Base-by-base conservation (phyloP, 2,888 invertebrate species). In the Myopa testacea region DNA sequence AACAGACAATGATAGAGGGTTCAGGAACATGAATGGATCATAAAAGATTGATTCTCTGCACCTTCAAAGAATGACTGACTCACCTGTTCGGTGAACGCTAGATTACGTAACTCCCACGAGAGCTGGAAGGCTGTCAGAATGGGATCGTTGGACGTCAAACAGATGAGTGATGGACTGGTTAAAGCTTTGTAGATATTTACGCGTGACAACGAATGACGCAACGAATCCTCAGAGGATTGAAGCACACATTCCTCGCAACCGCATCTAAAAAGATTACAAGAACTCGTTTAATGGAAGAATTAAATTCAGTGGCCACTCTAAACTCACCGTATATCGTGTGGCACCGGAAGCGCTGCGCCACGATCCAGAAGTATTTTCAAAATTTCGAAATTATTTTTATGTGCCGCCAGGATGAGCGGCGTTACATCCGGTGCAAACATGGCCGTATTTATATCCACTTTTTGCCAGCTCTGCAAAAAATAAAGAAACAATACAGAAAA, bases 311-410 rank as follows among this genome's bases (percentile, higher is more conserved):
- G 55, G 62, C 60, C 58, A 60, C 19, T 45, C 63, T 50, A 3
- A 85, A 93, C 93, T 92, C 92, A 82, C 87, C 87, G 85, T 80
- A 96, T 93, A 83, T 96, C 96, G 86, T 96, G 96, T 38, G 96
- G 96, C 91, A 95, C 94, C 0, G 96, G 96, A 75, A 98, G 91
- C 3, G 96, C 95, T 7, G 97, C 97, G 34, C 98, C 98, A 73
- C 98, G 91, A 88, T 98, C 98, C 78, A 98, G 90, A 34, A 98
- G 91, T 76, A 98, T 93, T 90, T 98, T 98, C 82, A 98, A 92
- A 84, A 98, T 98, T 90, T 98, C 98, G 86, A 98, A 98, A 90
- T 98, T 98, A 88, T 98, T 97, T 86, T 95, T 93, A 87, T 98
- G 98, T 40, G 98, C 97, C 0, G 98, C 98, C 82, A 98, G 90